Base-by-base conservation (phyloP, 2,888 invertebrate species). In the Agonopterix arenella region DNA sequence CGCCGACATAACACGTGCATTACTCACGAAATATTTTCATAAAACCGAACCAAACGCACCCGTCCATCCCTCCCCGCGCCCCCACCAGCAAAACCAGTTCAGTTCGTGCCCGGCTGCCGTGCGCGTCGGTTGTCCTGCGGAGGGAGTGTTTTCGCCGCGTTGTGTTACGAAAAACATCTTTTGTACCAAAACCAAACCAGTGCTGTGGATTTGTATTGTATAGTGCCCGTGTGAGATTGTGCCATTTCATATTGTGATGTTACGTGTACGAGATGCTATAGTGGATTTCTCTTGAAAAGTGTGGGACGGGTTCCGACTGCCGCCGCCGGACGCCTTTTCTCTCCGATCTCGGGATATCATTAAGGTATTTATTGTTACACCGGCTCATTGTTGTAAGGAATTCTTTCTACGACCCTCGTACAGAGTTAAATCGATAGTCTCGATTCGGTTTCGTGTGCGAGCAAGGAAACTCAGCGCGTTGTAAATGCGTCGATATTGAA, bases 11-110 rank as follows among this genome's bases (percentile, higher is more conserved):
- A 83, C 89, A 88, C 86, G 89, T 88, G 89, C 85, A 88, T 89
- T 88, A 88, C 88, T 88, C 89, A 89, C 89, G 79, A 89, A 88
- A 89, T 89, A 89, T 89, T 88, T 89, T 88, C 89, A 89, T 88
- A 88, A 86, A 86, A 82, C 79, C 85, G 78, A 84, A 77, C 80
- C 79, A 76, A 84, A 81, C 86, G 80, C 80, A 85, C 83, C 85
- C 83, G 81, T 69, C 73, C 66, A 60, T 73, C 75, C 72, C 64
- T 68, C 71, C 62, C 59, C 72, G 44, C 55, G 58, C 53, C 61
- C 58, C 59, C 73, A 65, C 60, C 72, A 66, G 70, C 70, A 70
- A 84, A 88, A 86, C 86, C 86, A 88, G 86, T 88, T 81, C 84
- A 88, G 89, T 89, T 70, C 75, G 80, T 80, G 83, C 86, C 85